Evolutionary conservation across 2,888 invertebrate genomes (phyloP).

Genomic region (Euspilapteryx auroguttella): DNA sequence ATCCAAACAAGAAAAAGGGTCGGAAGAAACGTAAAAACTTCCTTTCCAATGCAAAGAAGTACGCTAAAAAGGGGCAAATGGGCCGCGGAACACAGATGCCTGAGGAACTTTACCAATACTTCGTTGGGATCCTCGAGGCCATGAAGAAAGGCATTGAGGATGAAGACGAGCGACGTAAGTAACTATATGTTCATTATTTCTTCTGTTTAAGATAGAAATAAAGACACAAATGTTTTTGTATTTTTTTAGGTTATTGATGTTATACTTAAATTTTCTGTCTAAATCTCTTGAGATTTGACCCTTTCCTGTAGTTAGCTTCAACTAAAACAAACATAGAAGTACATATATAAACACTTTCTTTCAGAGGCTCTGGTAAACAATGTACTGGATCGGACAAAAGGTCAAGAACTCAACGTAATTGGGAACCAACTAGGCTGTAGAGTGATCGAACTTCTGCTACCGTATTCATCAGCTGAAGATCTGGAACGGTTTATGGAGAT

Average conservation of each 20-base stretch:
- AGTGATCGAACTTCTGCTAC: slow-evolving; percentile 74
- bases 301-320: too few species aligned
- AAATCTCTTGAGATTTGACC: too few species aligned
- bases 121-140: slow-evolving; percentile 72
- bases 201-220: too few species aligned
- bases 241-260: too few species aligned
- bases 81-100: slow-evolving; percentile 73
- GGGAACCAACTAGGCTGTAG: slow-evolving; percentile 82
- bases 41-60: slow-evolving; percentile 73
- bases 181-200: neutral
- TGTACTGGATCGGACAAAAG: slow-evolving; percentile 71
- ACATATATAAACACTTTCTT: too few species aligned
- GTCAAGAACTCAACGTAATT: slow-evolving; percentile 70
- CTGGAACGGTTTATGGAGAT: slow-evolving; percentile 65
- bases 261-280: too few species aligned
- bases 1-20: slow-evolving; percentile 38
- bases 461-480: slow-evolving; percentile 64
- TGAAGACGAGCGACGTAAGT: slow-evolving; percentile 71
- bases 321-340: too few species aligned
- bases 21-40: slow-evolving; percentile 68
- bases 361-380: slow-evolving; percentile 71
- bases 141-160: slow-evolving; percentile 69
- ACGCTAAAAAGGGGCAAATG: slow-evolving; percentile 71
- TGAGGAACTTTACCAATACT: slow-evolving; percentile 75
- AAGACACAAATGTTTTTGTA: too few species aligned